phyloP scores from a whole-genome alignment of 2,113 vertebrate genomes.

The Shinisaurus crocodilurus region DNA sequence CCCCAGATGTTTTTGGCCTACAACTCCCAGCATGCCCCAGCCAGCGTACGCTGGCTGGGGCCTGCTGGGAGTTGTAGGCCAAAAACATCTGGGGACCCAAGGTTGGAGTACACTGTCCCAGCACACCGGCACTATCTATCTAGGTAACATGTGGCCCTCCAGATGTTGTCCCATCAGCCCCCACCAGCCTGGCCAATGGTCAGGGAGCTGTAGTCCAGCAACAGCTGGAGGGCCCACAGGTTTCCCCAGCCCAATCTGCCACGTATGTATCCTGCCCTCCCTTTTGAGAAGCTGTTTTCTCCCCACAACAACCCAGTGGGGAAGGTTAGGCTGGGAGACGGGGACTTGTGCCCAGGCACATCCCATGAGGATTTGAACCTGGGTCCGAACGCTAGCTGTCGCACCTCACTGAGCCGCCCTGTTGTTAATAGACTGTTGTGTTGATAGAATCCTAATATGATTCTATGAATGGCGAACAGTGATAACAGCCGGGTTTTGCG shows the following conservation, averaged over 20 bases:
- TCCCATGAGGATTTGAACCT: neutral
- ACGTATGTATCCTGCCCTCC: neutral
- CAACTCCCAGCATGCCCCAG: too few relatives aligned
- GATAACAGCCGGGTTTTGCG: neutral
- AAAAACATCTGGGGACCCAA: too few relatives aligned
- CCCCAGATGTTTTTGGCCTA: too few relatives aligned
- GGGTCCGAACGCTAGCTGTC: neutral
- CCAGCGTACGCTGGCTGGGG: too few relatives aligned
- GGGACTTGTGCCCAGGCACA: too few relatives aligned
- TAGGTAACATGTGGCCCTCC: neutral
- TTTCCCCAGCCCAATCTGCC: neutral
- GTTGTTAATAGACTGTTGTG: neutral
- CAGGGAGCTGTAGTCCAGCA: neutral
- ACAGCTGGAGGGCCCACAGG: neutral
- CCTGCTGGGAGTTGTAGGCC: too few relatives aligned
- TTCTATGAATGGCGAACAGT: neutral
- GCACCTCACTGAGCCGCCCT: neutral
- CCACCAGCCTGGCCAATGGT: neutral
- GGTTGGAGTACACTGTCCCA: too few relatives aligned
- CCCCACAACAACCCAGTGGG: neutral
- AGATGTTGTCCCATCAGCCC: neutral
- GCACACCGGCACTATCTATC: too few relatives aligned
- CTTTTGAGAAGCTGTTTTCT: neutral
- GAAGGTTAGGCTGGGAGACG: neutral
- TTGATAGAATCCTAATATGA: neutral